Evolutionary conservation across 2,113 vertebrate genomes (phyloP).

Genomic region (Tetrax tetrax): DNA sequence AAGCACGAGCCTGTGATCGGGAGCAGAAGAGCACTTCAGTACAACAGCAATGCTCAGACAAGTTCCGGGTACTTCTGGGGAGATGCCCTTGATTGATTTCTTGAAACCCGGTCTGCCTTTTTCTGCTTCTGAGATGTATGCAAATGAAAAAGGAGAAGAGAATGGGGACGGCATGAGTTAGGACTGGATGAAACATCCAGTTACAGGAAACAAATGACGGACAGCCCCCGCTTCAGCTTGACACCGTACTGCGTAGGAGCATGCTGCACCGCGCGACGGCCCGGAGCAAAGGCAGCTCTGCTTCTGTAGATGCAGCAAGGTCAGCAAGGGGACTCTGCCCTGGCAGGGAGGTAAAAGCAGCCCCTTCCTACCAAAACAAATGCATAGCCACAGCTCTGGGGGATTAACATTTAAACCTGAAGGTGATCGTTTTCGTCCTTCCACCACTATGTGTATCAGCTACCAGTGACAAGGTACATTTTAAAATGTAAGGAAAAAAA

Average conservation of each 20-base stretch:
- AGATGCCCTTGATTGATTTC: neutral
- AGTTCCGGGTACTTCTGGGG: neutral
- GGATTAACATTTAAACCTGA: neutral
- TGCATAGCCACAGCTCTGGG: neutral
- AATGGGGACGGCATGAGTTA: neutral
- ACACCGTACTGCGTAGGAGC: neutral
- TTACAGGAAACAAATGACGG: neutral
- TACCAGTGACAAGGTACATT: neutral
- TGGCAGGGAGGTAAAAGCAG: neutral
- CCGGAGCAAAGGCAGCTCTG: neutral
- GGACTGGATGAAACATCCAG: neutral
- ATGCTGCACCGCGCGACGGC: fast-evolving
- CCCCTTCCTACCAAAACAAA: neutral
- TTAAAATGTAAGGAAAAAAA: neutral
- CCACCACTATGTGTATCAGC: neutral
- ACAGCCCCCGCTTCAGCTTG: neutral
- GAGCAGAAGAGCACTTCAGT: neutral
- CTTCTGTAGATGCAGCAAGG: neutral
- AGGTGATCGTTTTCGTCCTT: neutral
- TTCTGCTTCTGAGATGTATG: neutral
- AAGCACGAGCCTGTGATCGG: neutral
- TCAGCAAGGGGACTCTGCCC: neutral
- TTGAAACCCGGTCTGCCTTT: neutral
- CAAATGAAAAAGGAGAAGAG: neutral
- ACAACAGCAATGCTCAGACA: neutral